Evolutionary conservation across 2,113 vertebrate genomes (phyloP), one percentile per base, ranked within the genome.

Genomic region (Oreochromis tanganicae): DNA sequence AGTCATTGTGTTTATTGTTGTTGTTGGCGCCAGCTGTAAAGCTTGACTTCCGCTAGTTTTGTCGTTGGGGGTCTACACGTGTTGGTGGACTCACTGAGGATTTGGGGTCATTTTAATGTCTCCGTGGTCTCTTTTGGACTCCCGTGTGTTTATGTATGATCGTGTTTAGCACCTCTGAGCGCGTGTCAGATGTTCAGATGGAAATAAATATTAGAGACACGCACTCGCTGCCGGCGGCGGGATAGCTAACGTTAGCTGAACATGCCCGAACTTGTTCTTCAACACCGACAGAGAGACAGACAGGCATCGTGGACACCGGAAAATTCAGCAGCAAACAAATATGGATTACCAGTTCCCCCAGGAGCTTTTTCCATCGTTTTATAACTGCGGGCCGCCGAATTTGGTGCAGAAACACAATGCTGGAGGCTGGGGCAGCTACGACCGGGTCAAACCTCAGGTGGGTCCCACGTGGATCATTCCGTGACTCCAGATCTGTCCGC

Each of bases 341-440:
- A 97, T 96, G 96, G 95, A 96, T 66, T 83, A 55, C 27, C 85
- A 79, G 38, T 97, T 96, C 19, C 96, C 96, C 0, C 4, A 2
- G 17, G 84, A 94, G 61, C 95, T 96, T 14, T 97, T 95, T 2
- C 94, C 95, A 0, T 83, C 82, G 3, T 95, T 93, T 68, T 96
- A 92, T 56, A 88, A 94, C 85, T 61, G 59, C 48, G 95, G 93
- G 9, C 94, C 95, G 2, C 95, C 96, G 55, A 66, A 82, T 6
- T 24, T 6, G 6, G 27, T 41, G 6, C 6, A n/a, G 8, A 66
- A 3, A 8, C 73, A 85, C 68, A 14, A 48, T 16, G 89, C 86
- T 1, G 93, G 87, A 21, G 79, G 52, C 27, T 96, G 95, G 94
- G 96, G 95, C 14, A 21, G 82, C 3, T 96, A 96, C n/a, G 85